Base-by-base conservation (phyloP, 2,797 vertebrate species). In the Momotus momota region DNA sequence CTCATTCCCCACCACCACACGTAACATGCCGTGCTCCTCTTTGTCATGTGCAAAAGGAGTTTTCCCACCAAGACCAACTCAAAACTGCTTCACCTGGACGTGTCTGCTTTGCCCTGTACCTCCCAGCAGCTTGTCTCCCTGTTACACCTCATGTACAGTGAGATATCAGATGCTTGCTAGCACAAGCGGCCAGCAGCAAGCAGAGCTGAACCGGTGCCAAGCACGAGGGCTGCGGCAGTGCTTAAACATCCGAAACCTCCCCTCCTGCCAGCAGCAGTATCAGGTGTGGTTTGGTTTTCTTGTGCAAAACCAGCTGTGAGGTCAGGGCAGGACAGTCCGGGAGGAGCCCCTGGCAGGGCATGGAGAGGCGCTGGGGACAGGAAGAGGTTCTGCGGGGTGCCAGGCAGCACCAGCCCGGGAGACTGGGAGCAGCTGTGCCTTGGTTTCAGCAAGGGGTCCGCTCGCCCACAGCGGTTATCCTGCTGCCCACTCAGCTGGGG, bases 311-410 rank as follows among this genome's bases (percentile, higher is more conserved):
- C 86, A 94, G 46, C 81, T 89, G 81, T 8, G 41, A 82, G 92
- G 79, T 95, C 79, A 81, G 57, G 23, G 65, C 16, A 65, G 93
- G 87, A 88, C 81, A 69, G 25, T 0, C 1, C 3, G 1, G 78
- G 60, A 94, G 26, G n/a, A 93, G 40, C 14, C 6, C 4, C 27
- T 12, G 1, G 33, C 60, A 57, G 57, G 52, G 15, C 46, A 22
- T 0, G 2, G 45, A 51, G n/a, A 27, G n/a, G 35, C 4, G 2
- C 0, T 25, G 33, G 54, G 29, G 33, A 26, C 1, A 9, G 26
- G 54, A 17, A 65, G 43, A 51, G 20, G 8, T 49, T 9, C 17
- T 71, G 26, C 8, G 17, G 27, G 25, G 8, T 73, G 13, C 41
- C 33, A 61, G 33, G 33, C 10, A 49, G 22, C 4, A 2, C 22